These are phyloP conservation scores for Leptogaster cylindrica DNA, from an alignment of 2,888 invertebrate genomes.

Conservation along the genomic window DNA sequence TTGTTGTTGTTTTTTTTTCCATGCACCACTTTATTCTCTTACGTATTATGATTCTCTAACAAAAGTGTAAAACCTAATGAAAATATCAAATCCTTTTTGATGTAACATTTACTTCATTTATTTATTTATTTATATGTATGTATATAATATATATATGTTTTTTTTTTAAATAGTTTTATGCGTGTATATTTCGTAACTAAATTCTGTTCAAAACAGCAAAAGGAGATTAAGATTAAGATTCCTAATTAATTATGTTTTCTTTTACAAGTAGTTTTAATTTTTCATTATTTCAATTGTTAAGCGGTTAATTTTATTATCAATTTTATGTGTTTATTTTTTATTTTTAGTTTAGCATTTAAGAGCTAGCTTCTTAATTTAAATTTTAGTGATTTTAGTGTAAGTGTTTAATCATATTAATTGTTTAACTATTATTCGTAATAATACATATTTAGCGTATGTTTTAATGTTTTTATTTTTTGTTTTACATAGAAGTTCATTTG, in stretches of 20 bases:
- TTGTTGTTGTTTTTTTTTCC: slow-evolving; percentile 39
- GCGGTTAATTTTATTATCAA: slow-evolving; percentile 35
- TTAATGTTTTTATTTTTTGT: slow-evolving; percentile 17
- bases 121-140: too few species aligned
- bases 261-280: slow-evolving; percentile 16
- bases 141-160: too few species aligned
- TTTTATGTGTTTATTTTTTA: slow-evolving; percentile 14
- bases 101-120: too few species aligned
- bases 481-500: slow-evolving; percentile 23
- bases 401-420: slow-evolving; percentile 7
- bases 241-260: background rate
- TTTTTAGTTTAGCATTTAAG: slow-evolving; percentile 12
- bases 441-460: slow-evolving; percentile 10
- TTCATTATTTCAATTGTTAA: slow-evolving; percentile 21
- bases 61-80: slow-evolving; percentile 17
- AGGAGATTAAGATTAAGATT: background rate
- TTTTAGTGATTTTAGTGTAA: slow-evolving; percentile 22
- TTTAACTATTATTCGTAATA: too few species aligned
- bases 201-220: background rate
- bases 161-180: too few species aligned
- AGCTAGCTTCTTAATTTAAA: slow-evolving; percentile 21
- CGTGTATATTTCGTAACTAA: background rate
- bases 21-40: slow-evolving; percentile 39
- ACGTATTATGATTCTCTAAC: slow-evolving; percentile 26
- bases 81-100: slow-evolving; percentile 44